Evolutionary conservation across 2,797 vertebrate species (phyloP).

Genomic region (Mormyrops boulengeri): DNA sequence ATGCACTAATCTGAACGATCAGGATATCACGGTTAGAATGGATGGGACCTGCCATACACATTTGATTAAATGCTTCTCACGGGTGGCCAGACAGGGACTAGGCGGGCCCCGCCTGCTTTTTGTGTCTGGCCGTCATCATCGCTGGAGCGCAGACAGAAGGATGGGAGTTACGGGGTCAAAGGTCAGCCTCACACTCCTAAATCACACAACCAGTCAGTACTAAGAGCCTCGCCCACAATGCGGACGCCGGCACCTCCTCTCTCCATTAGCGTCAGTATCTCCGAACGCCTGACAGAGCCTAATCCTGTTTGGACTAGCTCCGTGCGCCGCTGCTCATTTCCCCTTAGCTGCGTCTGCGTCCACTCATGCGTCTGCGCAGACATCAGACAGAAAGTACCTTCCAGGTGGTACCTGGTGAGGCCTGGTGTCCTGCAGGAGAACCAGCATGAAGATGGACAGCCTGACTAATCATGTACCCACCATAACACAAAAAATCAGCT

Average conservation of each 20-base stretch:
- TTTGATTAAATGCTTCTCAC: not conserved
- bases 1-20: not conserved
- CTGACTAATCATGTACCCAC: not conserved
- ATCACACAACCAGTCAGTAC: not conserved
- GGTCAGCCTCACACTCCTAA: not conserved
- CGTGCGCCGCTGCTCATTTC: not conserved
- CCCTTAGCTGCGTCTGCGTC: not conserved
- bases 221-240: not conserved
- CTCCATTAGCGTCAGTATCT: not conserved
- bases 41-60: not conserved
- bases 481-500: not conserved
- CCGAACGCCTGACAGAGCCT: not conserved
- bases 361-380: not conserved
- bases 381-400: not conserved
- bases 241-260: not conserved
- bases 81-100: not conserved
- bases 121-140: not conserved
- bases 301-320: not conserved
- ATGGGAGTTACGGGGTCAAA: not conserved
- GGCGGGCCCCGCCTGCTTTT: not conserved
- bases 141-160: not conserved
- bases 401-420: not conserved
- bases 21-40: not conserved
- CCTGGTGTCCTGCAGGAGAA: not conserved
- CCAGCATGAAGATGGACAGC: not conserved